Evolutionary conservation across 2,797 vertebrate species (phyloP).

Genomic region (Gastrophryne carolinensis): DNA sequence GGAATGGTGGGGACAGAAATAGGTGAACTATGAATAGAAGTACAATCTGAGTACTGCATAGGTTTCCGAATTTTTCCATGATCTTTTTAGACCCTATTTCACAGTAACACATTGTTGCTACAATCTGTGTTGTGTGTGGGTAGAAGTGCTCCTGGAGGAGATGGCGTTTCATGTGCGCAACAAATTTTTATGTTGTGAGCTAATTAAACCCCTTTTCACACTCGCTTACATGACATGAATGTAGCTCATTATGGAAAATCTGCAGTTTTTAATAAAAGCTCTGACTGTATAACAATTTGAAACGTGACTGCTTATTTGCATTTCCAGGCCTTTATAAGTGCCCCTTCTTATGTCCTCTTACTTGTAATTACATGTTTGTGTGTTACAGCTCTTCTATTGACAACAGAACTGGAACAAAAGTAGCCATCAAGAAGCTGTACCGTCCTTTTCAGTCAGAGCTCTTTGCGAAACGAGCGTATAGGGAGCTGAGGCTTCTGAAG

Average conservation of each 20-base stretch:
- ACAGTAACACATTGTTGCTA: too few species aligned
- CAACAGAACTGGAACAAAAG: conserved; percentile 78
- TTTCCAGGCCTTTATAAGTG: not conserved
- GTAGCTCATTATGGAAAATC: not conserved
- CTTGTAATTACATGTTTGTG: conserved; percentile 12
- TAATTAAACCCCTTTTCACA: not conserved
- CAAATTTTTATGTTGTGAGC: not conserved
- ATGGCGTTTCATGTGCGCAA: not conserved
- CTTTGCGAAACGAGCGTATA: conserved; percentile 88
- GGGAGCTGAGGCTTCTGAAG: conserved; percentile 88
- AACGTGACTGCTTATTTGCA: not conserved
- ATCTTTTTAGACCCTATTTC: too few species aligned
- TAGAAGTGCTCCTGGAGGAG: not conserved
- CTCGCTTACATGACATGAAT: not conserved
- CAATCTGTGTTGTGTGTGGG: not conserved
- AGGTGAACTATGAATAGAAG: too few species aligned
- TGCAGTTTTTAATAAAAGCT: not conserved
- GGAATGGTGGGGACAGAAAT: too few species aligned
- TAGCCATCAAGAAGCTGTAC: conserved; percentile 93
- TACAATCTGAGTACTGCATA: too few species aligned
- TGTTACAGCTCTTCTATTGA: conserved; percentile 86
- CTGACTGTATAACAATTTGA: not conserved
- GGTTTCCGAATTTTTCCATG: too few species aligned
- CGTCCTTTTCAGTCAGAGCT: conserved; percentile 93
- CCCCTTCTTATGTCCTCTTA: not conserved